phyloP scores from a whole-genome alignment of 2,888 invertebrate species.

The Zele albiditarsus region DNA sequence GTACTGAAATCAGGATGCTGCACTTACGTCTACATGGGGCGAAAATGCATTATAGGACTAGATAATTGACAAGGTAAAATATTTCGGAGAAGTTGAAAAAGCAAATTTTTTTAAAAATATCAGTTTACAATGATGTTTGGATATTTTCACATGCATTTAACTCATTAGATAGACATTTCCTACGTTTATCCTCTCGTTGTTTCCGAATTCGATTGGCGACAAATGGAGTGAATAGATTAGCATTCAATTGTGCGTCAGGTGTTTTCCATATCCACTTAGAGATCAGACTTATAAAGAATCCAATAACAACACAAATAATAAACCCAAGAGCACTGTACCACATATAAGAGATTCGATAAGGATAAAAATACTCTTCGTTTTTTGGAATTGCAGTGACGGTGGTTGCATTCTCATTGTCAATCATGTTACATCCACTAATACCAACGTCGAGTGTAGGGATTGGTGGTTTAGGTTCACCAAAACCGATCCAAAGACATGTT shows the following conservation, averaged over 20 bases:
- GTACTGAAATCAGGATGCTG: too few species aligned
- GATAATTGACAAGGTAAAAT: too few species aligned
- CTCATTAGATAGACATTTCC: not conserved
- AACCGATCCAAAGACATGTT: conserved; percentile 87
- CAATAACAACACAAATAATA: conserved; percentile 54
- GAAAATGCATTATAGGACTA: too few species aligned
- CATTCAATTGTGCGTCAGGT: conserved; percentile 50
- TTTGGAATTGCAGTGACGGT: not conserved
- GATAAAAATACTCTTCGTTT: conserved; percentile 58
- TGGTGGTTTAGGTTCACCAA: conserved; percentile 84
- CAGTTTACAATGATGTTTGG: conserved; percentile 16
- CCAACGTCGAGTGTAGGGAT: conserved; percentile 75
- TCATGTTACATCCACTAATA: conserved; percentile 75
- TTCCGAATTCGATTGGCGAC: conserved; percentile 53
- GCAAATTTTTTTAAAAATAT: not conserved
- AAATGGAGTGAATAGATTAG: conserved; percentile 59
- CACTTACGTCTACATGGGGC: too few species aligned
- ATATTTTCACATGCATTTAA: not conserved
- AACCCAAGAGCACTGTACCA: conserved; percentile 67
- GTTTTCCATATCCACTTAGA: conserved; percentile 39
- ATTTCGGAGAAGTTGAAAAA: not conserved
- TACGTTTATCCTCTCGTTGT: conserved; percentile 35
- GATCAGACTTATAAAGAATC: conserved; percentile 47
- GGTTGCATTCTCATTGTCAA: not conserved
- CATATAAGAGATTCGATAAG: conserved; percentile 66